phyloP scores from a whole-genome alignment of 2,113 vertebrate species.

The Sciurus niger region DNA sequence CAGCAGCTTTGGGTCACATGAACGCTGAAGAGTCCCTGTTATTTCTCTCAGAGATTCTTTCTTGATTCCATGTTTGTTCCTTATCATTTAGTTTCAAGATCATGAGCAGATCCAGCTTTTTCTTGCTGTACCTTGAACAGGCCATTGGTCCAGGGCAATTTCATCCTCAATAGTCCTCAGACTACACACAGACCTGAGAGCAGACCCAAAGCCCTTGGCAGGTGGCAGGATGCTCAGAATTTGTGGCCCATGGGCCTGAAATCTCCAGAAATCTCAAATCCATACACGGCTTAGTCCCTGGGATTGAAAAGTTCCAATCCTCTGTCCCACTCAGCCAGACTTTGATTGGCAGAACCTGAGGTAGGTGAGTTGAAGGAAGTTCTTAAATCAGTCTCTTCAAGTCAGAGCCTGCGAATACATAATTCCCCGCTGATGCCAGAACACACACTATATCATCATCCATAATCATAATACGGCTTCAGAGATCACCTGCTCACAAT shows the following conservation, averaged over 20 bases:
- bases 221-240: not conserved
- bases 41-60: not conserved
- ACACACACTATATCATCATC: conserved; percentile 80
- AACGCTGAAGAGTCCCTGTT: not conserved
- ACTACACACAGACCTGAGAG: not conserved
- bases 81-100: conserved; percentile 50
- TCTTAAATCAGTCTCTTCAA: conserved; percentile 81
- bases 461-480: conserved; percentile 72
- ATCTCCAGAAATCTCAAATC: conserved; percentile 57
- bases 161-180: not conserved
- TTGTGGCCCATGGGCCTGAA: not conserved
- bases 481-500: conserved; percentile 77
- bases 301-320: conserved; percentile 8
- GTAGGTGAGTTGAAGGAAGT: conserved; percentile 74
- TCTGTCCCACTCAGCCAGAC: not conserved
- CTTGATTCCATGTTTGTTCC: not conserved
- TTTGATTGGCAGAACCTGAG: conserved; percentile 79
- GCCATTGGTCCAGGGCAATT: not conserved
- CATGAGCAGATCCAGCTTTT: not conserved
- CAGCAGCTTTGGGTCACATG: not conserved
- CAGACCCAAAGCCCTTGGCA: not conserved
- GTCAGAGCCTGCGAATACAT: conserved; percentile 46
- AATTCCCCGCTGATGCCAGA: conserved; percentile 40
- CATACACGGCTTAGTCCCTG: not conserved
- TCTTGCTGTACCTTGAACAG: accelerated